Evolutionary conservation across 2,797 vertebrate genomes (phyloP).

Genomic region (Ctenopoma kingsleyae): DNA sequence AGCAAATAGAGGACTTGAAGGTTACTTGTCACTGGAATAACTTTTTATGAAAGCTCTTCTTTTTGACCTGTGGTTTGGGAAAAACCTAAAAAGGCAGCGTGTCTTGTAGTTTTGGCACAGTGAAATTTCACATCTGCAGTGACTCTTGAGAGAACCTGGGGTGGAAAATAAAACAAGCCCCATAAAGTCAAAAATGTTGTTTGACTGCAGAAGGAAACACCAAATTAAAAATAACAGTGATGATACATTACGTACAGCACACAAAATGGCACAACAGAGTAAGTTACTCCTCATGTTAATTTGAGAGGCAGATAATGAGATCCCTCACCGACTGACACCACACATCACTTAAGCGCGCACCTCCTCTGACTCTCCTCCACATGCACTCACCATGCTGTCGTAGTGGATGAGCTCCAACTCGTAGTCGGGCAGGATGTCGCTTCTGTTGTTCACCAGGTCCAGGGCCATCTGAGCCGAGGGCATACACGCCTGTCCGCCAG

Average conservation of each 20-base stretch:
- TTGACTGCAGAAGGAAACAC: neutral
- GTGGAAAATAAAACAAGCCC: neutral
- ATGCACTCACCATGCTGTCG: constrained; percentile 90
- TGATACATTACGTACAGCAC: neutral
- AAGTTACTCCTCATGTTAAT: constrained; percentile 9
- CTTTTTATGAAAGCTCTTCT: constrained; percentile 29
- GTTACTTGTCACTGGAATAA: constrained; percentile 17
- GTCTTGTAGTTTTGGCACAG: neutral
- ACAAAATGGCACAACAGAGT: constrained; percentile 5
- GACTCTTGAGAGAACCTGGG: neutral
- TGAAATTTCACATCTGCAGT: neutral
- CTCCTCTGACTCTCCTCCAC: constrained; percentile 53
- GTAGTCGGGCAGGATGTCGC: constrained; percentile 93
- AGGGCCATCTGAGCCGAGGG: constrained; percentile 93
- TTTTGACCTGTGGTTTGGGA: constrained; percentile 1
- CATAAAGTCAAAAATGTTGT: neutral
- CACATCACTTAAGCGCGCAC: constrained; percentile 49
- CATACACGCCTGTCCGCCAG: constrained; percentile 93
- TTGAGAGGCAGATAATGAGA: constrained; percentile 41
- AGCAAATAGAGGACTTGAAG: constrained; percentile 10
- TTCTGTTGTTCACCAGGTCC: constrained; percentile 91
- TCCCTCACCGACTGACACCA: constrained; percentile 49
- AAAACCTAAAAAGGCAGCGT: neutral
- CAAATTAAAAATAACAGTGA: neutral
- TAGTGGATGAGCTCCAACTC: constrained; percentile 93